Conservation (phyloP, 2,113 vertebrate species). For the Panthera tigris region DNA sequence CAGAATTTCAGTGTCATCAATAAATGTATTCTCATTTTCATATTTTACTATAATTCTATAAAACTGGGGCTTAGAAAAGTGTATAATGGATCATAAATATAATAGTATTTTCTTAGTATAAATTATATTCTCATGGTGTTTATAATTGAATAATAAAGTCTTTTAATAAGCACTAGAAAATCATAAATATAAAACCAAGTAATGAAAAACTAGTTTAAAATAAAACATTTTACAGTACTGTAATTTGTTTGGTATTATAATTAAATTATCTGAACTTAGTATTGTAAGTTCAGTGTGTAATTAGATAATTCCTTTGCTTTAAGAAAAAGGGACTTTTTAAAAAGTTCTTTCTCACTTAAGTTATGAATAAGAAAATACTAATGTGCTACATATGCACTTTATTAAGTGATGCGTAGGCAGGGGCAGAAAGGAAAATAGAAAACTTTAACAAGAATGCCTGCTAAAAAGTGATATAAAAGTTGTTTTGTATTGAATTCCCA, state of each 20-base stretch:
- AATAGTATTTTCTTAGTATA: not conserved
- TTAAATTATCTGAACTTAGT: conserved; percentile 59
- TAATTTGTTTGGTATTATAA: conserved; percentile 53
- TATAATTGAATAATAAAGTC: conserved; percentile 45
- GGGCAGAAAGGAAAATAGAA: not conserved
- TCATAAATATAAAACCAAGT: conserved; percentile 21
- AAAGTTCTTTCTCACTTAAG: conserved; percentile 36
- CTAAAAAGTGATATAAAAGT: not conserved
- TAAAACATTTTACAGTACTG: not conserved
- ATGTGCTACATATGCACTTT: not conserved
- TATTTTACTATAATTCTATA: not conserved
- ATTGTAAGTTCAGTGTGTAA: conserved; percentile 40
- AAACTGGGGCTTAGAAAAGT: not conserved
- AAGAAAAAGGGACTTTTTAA: not conserved
- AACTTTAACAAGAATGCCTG: not conserved
- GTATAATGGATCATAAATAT: not conserved
- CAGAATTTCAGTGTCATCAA: not conserved
- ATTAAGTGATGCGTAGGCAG: not conserved
- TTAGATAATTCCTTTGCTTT: conserved; percentile 16
- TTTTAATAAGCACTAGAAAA: conserved; percentile 56
- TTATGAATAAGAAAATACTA: conserved; percentile 27
- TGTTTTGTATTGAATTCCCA: not conserved
- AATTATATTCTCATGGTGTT: not conserved
- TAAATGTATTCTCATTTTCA: not conserved
- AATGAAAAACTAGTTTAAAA: conserved; percentile 51